A percentile compares a stretch with the other conserved stretches of the same genome.
Conservation (phyloP, 1,140 invertebrate species). For the Drosophila miranda region DNA sequence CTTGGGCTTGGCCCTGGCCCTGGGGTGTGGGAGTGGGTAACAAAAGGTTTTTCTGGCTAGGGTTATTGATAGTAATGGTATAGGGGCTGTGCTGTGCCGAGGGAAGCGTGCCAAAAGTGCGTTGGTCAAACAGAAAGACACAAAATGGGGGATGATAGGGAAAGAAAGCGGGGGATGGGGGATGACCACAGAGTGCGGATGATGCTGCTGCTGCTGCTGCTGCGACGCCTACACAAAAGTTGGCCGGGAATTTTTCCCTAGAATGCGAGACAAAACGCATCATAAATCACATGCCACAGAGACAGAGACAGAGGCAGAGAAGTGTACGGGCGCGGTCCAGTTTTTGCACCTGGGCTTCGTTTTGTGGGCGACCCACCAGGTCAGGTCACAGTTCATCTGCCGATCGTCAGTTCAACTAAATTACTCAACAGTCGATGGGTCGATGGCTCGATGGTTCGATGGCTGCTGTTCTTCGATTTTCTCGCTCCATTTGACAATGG, state of each 20-base stretch:
- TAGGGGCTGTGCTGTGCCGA: constrained; percentile 38
- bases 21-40: constrained; percentile 5
- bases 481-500: constrained; percentile 69
- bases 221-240: constrained; percentile 74
- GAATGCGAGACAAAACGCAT: constrained; percentile 52
- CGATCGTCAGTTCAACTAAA: constrained; percentile 47
- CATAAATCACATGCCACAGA: constrained; percentile 63
- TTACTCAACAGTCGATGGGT: constrained; percentile 64
- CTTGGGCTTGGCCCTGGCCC: neutral
- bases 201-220: constrained; percentile 24
- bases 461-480: constrained; percentile 37
- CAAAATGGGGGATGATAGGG: constrained; percentile 44
- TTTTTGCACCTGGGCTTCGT: constrained; percentile 66
- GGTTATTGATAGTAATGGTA: constrained; percentile 47
- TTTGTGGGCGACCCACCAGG: constrained; percentile 60
- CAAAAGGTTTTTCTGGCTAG: constrained; percentile 45
- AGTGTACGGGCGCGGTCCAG: neutral
- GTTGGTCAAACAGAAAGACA: constrained; percentile 57
- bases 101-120: constrained; percentile 74
- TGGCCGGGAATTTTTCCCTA: constrained; percentile 42
- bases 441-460: constrained; percentile 1
- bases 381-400: constrained; percentile 42
- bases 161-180: constrained; percentile 38
- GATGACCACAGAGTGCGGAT: constrained; percentile 53
- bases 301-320: constrained; percentile 7